A percentile compares a stretch with the other conserved stretches of the same genome.
Conservation (phyloP, 2,113 vertebrate species). For the Amblyopsis rosae region DNA sequence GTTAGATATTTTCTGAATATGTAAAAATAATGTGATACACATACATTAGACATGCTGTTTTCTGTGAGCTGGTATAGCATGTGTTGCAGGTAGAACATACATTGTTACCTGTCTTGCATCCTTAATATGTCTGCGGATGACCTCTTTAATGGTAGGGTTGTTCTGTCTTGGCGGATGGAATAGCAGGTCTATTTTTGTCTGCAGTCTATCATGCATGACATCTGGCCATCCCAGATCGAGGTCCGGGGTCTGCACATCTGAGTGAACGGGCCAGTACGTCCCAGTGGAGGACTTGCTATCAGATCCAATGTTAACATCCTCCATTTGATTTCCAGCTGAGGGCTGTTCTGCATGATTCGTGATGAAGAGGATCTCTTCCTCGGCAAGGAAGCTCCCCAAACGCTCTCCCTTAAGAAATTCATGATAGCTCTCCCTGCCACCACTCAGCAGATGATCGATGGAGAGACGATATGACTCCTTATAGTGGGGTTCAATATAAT, state of each 20-base stretch:
- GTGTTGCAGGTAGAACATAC: background rate
- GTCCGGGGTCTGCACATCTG: constrained; percentile 89
- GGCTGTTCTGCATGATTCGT: constrained; percentile 77
- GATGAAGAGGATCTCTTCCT: constrained; percentile 89
- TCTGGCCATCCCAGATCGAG: constrained; percentile 95
- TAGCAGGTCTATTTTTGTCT: constrained; percentile 89
- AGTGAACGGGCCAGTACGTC: constrained; percentile 94
- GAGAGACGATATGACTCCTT: constrained; percentile 92
- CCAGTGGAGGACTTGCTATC: constrained; percentile 87
- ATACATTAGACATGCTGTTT: background rate
- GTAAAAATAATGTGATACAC: background rate
- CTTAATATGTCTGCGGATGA: constrained; percentile 88
- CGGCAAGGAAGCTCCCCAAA: constrained; percentile 85
- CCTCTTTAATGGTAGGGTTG: constrained; percentile 92
- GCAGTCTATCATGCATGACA: constrained; percentile 75
- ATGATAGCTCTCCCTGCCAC: constrained; percentile 82
- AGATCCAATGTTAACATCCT: constrained; percentile 62
- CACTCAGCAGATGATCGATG: constrained; percentile 84
- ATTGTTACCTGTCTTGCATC: constrained; percentile 90
- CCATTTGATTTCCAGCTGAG: constrained; percentile 56
- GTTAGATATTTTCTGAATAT: background rate
- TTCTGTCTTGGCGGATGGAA: constrained; percentile 91
- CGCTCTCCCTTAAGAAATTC: constrained; percentile 87
- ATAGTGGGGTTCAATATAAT: constrained; percentile 91
- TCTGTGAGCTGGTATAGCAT: background rate